Percentiles rank a stretch among this genome's conserved stretches.
These are phyloP conservation scores for Delichon dasypus DNA, from an alignment of 2,797 vertebrate species.

Conservation along the genomic window DNA sequence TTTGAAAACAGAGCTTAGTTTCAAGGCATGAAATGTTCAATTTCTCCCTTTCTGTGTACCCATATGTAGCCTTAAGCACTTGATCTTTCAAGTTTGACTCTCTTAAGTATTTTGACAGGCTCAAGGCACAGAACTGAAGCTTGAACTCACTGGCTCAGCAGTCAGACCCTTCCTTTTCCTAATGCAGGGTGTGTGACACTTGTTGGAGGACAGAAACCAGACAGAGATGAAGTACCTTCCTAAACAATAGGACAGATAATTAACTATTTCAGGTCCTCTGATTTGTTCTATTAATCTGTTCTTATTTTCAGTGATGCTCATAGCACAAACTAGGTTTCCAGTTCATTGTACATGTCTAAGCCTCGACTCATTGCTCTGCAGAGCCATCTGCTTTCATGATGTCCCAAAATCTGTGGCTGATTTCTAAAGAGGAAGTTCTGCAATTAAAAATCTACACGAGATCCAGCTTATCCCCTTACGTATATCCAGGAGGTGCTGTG, in stretches of 20 bases:
- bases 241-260: neutral
- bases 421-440: neutral
- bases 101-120: neutral
- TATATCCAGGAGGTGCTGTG: neutral
- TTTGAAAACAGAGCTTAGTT: constrained; percentile 47
- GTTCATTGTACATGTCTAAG: neutral
- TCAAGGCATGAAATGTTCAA: neutral
- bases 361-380: neutral
- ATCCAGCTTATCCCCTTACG: neutral
- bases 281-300: neutral
- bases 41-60: neutral
- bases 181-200: neutral
- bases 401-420: neutral
- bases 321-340: neutral
- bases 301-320: neutral
- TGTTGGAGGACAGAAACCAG: neutral
- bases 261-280: neutral
- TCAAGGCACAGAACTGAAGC: neutral
- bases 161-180: neutral
- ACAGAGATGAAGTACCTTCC: neutral
- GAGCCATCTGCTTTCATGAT: neutral
- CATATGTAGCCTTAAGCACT: neutral
- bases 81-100: neutral
- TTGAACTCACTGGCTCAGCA: neutral
- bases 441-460: neutral